Evolutionary conservation across 2,113 vertebrate genomes (phyloP), one percentile per base, ranked within the genome.

Genomic region (Dendropsophus ebraccatus): DNA sequence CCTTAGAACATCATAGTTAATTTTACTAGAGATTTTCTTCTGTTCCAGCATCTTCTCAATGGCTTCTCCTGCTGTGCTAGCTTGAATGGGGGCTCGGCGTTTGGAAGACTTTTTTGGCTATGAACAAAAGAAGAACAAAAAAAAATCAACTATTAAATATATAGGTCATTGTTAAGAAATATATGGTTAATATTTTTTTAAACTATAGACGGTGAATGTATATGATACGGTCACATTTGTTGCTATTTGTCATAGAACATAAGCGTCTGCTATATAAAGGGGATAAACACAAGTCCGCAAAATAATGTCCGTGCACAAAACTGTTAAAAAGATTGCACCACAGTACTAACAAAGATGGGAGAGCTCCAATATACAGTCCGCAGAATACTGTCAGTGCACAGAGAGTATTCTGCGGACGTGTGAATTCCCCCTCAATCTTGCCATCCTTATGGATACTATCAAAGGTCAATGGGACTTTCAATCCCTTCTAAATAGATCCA

Each of bases 41-140:
- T 97, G 96, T 89, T 99, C 97, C 92, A 99, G 90, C 97, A 99
- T 99, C 94, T 97, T 99, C 92, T 95, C 97, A 50, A 99, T 99
- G 91, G 98, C 98, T 89, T 99, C 98, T 60, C 97, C 97, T 0
- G 97, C 97, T 0, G 97, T 97, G 94, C 91, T 96, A 85, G 97
- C 98, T 70, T 93, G 92, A 92, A 99, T 97, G 0, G 95, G 95
- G 62, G 94, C 92, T 14, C 93, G 91, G 45, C 91, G 96, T 91
- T 91, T 96, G 9, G 87, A 78, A 0, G 94, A 90, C 82, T 93
- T 94, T 90, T 93, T 94, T 72, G 93, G 94, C 96, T 98, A 85
- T 82, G 3, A 49, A 49, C 9, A 90, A 47, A 78, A 88, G 8
- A 90, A 50, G 72, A 88, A n/a, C n/a, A 9, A 77, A 2, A 52